Base-by-base conservation (phyloP, 2,113 vertebrate genomes). In the Saiga tatarica region DNA sequence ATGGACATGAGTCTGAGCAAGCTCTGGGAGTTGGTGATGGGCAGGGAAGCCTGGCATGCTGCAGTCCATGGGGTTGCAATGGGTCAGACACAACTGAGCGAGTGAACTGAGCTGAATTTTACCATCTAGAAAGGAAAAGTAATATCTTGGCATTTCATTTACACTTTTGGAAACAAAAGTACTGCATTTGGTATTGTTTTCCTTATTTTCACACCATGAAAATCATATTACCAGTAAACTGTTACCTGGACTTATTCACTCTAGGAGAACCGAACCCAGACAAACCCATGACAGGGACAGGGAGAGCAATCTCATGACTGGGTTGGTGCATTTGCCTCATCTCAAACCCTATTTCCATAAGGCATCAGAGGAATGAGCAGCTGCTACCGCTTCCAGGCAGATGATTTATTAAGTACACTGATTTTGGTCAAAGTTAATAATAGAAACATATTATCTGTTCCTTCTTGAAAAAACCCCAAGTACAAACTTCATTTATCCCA, bases 351-450 rank as follows among this genome's bases (percentile, higher is more conserved):
- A 2, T 62, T 74, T 71, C 7, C 8, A 57, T 4, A 36, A 45
- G n/a, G 17, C 33, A 74, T 7, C 15, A 60, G 59, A 83, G 94
- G 50, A 93, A 60, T 0, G 0, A 74, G 16, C 17, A 85, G 30
- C 60, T 71, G 45, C 33, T 55, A 57, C 52, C 64, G 71, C n/a
- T 94, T 71, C 14, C 17, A 62, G 67, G 57, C 6, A 93, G 60
- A 64, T 92, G 26, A 92, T 71, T 81, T 89, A 50, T 55, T 64
- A 81, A 42, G 52, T 55, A 64, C 19, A 64, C 8, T 52, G 62
- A 89, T 94, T 92, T 87, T 94, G 81, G 39, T 57, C 15, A 33
- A 76, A 67, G 55, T 88, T 84, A 85, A 79, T 42, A 67, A 88
- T n/a, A 83, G 36, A 85, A 91, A 74, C 19, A 55, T 87, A 55